Conservation (phyloP, 2,797 vertebrate species). For the Chiloscyllium punctatum region DNA sequence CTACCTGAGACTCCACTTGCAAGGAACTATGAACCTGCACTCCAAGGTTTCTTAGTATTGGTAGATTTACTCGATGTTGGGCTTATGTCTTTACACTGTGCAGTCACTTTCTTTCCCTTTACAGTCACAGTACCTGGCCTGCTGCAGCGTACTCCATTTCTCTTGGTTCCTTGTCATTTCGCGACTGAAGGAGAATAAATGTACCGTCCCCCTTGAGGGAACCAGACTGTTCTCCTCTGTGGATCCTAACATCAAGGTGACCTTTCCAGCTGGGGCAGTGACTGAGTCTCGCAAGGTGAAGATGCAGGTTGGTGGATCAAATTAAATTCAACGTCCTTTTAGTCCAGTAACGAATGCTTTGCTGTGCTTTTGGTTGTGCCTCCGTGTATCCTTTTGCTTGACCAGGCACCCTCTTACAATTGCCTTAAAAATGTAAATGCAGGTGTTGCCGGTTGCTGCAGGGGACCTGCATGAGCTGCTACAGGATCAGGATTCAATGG, state of each 20-base stretch:
- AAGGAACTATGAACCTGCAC: no score
- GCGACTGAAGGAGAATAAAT: constrained; percentile 71
- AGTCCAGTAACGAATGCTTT: not conserved
- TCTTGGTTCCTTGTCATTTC: constrained; percentile 90
- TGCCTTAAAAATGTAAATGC: constrained; percentile 9
- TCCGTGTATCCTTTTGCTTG: not conserved
- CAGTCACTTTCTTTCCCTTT: no score
- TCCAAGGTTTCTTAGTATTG: not conserved
- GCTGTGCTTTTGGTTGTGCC: not conserved
- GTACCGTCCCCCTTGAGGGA: constrained; percentile 69
- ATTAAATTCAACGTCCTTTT: not conserved
- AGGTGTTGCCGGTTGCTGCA: constrained; percentile 74
- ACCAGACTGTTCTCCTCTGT: constrained; percentile 73
- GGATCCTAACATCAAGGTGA: constrained; percentile 76
- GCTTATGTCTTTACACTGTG: not conserved
- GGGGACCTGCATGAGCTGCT: constrained; percentile 62
- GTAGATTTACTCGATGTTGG: not conserved
- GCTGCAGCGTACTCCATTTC: constrained; percentile 77
- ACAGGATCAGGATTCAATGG: constrained; percentile 56
- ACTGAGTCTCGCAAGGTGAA: constrained; percentile 64
- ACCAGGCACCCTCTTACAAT: not conserved
- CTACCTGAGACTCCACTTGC: no score
- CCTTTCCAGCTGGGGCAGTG: constrained; percentile 76
- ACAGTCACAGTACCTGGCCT: constrained; percentile 59
- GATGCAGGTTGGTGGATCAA: constrained; percentile 69